Base-by-base conservation (phyloP, 2,113 vertebrate species). In the Furnarius figulus region DNA sequence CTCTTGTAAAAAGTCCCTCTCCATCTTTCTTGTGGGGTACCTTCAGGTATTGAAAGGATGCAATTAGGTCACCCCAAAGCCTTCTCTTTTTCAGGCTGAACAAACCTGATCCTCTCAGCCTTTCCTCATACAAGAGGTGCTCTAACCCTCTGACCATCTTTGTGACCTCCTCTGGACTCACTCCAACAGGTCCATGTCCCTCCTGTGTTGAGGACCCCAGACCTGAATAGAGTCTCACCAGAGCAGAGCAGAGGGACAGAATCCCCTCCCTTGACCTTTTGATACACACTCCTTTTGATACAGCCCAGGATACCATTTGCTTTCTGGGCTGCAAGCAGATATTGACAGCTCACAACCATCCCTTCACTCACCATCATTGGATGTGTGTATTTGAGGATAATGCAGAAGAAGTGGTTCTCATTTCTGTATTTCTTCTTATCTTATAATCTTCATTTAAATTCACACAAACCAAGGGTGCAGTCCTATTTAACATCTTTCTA, bases 271-370 rank as follows among this genome's bases (percentile, higher is more conserved):
- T n/a, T 30, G 39, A 9, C 24, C 20, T 23, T 4, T 61, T 66
- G 50, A 42, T 24, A 21, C 19, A 40, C 6, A 0, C 6, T 39
- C 19, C 14, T 56, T 74, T 56, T 47, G 61, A 20, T 35, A 15
- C 20, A 66, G 42, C 42, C 42, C 30, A 58, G 50, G 22, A 49
- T 4, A 40, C 30, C 28, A 24, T 2, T 49, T 31, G 35, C 12
- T 66, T 16, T 66, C n/a, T n/a, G 12, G 50, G 28, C 30, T 66
- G n/a, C 19, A 56, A 56, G 12, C 0, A 0, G 49, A n/a, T 9
- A 28, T 19, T 47, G 28, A 12, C 23, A 7, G 28, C 28, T 47
- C 50, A 56, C 27, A 13, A 6, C 49, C 33, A 53, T 33, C 10
- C 39, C 31, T 23, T 47, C 50, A 66, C 22, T 7, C 40, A 28